Evolutionary conservation across 1,140 invertebrate genomes (phyloP).

Genomic region (Drosophila equinoxialis): DNA sequence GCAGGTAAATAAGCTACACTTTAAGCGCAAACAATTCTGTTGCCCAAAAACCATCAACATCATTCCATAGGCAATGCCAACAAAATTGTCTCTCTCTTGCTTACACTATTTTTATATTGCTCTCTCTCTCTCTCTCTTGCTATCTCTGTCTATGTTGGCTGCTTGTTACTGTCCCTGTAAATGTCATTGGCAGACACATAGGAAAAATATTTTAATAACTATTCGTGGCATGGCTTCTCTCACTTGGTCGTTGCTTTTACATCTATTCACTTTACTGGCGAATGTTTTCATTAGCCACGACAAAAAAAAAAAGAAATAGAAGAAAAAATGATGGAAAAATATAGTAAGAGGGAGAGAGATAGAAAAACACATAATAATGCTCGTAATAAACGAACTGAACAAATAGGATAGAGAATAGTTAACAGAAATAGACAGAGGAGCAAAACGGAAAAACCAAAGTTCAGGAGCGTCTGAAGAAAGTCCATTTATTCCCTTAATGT

Average conservation of each 20-base stretch:
- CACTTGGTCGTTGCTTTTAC: conserved; percentile 42
- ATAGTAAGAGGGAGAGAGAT: background rate
- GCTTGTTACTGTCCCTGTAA: conserved; percentile 55
- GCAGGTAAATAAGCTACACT: conserved; percentile 75
- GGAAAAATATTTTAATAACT: conserved; percentile 76
- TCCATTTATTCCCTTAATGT: background rate
- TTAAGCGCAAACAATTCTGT: conserved; percentile 68
- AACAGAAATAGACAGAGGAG: background rate
- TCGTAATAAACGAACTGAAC: conserved; percentile 14
- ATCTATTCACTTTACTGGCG: conserved; percentile 39
- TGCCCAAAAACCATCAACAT: conserved; percentile 32
- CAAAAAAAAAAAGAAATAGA: conserved; percentile 19
- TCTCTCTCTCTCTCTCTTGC: conserved; percentile 13
- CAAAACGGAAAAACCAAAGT: background rate
- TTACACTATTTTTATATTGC: conserved; percentile 6
- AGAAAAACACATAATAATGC: conserved; percentile 4
- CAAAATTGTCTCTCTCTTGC: conserved; percentile 47
- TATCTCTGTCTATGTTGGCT: conserved; percentile 28
- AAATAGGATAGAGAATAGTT: background rate
- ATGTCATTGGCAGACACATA: conserved; percentile 62
- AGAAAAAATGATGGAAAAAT: background rate
- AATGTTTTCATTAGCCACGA: conserved; percentile 76
- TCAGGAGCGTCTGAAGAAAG: background rate
- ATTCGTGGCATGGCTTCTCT: conserved; percentile 37
- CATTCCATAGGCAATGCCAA: conserved; percentile 33